Evolutionary conservation across 1,140 invertebrate species (phyloP).

Genomic region (Geopemphigus sp.): DNA sequence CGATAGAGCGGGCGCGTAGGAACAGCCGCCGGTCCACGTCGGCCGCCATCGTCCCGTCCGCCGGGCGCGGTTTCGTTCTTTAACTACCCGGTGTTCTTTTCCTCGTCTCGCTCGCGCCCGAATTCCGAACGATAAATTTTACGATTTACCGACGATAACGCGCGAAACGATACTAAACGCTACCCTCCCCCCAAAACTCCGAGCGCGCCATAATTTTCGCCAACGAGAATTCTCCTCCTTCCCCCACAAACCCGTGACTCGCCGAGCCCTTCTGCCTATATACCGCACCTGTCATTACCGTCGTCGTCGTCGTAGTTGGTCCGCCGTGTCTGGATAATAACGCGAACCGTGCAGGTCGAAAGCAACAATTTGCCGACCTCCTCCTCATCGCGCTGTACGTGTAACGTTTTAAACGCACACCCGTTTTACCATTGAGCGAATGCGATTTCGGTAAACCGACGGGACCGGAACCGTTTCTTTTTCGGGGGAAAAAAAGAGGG

Average conservation of each 20-base stretch:
- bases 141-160: conserved; percentile 4
- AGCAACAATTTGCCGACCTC: not conserved
- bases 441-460: conserved; percentile 19
- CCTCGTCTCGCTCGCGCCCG: not conserved
- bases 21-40: not conserved
- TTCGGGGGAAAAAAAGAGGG: too few species aligned
- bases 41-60: not conserved
- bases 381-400: not conserved
- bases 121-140: not conserved
- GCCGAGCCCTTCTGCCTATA: too few species aligned
- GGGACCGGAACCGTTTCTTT: not conserved
- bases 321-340: not conserved
- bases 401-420: not conserved
- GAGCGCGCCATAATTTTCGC: too few species aligned
- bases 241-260: too few species aligned
- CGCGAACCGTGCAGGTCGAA: not conserved
- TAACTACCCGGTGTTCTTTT: not conserved
- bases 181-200: too few species aligned
- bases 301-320: not conserved
- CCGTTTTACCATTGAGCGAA: conserved; percentile 1
- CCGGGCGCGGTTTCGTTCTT: not conserved
- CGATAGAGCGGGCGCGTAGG: not conserved
- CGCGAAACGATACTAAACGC: too few species aligned
- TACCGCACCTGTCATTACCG: not conserved
- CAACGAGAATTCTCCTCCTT: too few species aligned